phyloP scores from a whole-genome alignment of 2,888 invertebrate genomes.

The Apamea epomidion region DNA sequence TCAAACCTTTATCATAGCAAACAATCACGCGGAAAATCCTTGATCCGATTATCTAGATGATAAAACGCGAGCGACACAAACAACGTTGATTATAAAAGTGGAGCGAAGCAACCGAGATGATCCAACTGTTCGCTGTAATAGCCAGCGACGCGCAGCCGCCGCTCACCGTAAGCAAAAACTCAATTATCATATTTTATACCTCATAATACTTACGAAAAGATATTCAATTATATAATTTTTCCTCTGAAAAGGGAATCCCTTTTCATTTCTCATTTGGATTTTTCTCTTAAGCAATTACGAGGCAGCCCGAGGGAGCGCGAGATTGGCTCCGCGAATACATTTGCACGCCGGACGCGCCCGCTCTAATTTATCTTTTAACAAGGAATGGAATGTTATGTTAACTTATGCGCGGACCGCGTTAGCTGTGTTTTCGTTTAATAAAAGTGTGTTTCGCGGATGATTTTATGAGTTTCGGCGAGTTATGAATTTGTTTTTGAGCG shows the following conservation, averaged over 20 bases:
- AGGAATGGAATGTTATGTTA: constrained; percentile 85
- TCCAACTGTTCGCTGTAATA: constrained; percentile 59
- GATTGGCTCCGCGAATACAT: constrained; percentile 83
- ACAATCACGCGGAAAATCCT: constrained; percentile 5
- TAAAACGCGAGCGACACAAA: constrained; percentile 49
- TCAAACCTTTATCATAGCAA: neutral
- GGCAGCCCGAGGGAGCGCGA: constrained; percentile 83
- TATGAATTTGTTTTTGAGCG: constrained; percentile 81
- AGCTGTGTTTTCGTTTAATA: constrained; percentile 87
- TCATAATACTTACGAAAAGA: constrained; percentile 90
- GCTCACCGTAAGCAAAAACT: constrained; percentile 86
- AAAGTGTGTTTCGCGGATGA: constrained; percentile 84
- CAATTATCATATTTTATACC: constrained; percentile 91
- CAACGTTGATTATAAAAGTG: constrained; percentile 55
- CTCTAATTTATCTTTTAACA: constrained; percentile 88
- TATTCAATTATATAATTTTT: constrained; percentile 91
- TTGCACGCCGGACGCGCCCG: constrained; percentile 79
- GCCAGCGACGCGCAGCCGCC: constrained; percentile 65
- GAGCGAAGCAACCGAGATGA: constrained; percentile 65
- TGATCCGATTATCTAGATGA: constrained; percentile 41
- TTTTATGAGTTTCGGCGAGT: constrained; percentile 84
- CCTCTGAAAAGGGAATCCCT: constrained; percentile 89
- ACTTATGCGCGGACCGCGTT: constrained; percentile 84
- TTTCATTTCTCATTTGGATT: constrained; percentile 91
- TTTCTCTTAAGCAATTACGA: constrained; percentile 90